phyloP scores from a whole-genome alignment of 2,113 vertebrate species.

The Trematomus loennbergii region DNA sequence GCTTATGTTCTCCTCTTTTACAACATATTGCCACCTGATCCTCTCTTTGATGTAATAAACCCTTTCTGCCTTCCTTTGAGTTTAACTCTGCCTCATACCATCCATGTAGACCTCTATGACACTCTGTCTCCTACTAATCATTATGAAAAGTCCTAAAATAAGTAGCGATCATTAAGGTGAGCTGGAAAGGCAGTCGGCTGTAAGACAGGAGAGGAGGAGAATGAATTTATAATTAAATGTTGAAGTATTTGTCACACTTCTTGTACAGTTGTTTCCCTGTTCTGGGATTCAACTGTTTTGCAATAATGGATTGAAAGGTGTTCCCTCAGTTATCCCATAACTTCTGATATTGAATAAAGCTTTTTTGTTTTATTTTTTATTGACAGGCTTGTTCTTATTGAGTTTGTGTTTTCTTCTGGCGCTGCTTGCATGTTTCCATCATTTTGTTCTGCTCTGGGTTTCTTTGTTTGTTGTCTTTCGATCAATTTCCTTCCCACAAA shows the following conservation, averaged over 20 bases:
- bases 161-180: no score
- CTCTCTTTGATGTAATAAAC: not conserved
- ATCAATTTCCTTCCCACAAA: conserved; percentile 5
- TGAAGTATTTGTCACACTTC: no score
- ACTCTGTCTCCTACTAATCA: no score
- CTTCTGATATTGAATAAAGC: no score
- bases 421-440: not conserved
- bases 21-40: not conserved
- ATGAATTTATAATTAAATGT: no score
- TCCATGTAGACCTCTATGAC: not conserved
- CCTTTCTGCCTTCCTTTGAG: not conserved
- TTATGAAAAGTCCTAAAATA: no score
- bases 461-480: conserved; percentile 7
- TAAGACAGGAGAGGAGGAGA: no score
- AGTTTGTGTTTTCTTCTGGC: not conserved
- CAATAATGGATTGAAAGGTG: no score
- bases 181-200: no score
- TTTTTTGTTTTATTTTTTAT: not conserved
- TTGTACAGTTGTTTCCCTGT: not conserved
- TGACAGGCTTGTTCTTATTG: not conserved
- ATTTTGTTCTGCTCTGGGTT: not conserved
- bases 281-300: not conserved
- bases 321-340: not conserved
- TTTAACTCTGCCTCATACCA: not conserved
- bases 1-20: not conserved